These are phyloP conservation scores for Lysiphlebus fabarum DNA, from an alignment of 1,140 invertebrate genomes.

Conservation along the genomic window DNA sequence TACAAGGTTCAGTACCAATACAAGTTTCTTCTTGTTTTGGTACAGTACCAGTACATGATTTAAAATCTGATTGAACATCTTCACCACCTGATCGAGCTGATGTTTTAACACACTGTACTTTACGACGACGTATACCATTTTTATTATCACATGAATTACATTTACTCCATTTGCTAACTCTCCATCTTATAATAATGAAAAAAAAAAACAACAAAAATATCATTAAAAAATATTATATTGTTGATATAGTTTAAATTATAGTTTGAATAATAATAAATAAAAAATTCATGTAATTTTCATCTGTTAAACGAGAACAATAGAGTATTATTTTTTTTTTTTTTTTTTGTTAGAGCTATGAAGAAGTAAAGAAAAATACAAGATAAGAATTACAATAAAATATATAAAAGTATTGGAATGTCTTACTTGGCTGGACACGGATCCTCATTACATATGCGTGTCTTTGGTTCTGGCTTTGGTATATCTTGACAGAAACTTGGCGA, in stretches of 20 bases:
- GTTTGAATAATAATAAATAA: no score
- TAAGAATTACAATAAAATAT: slow-evolving; percentile 11
- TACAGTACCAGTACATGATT: slow-evolving; percentile 43
- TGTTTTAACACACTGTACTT: slow-evolving; percentile 53
- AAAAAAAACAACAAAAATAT: neutral
- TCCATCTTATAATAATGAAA: slow-evolving; percentile 45
- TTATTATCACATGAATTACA: slow-evolving; percentile 53
- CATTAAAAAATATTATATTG: no score
- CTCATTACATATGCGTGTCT: slow-evolving; percentile 50
- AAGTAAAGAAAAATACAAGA: neutral
- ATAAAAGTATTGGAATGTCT: slow-evolving; percentile 1
- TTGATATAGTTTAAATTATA: no score
- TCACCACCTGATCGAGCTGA: slow-evolving; percentile 45
- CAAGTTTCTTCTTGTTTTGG: slow-evolving; percentile 40
- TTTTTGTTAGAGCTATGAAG: no score
- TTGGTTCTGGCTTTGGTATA: slow-evolving; percentile 40
- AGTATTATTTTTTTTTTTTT: slow-evolving; percentile 2
- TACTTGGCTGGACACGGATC: slow-evolving; percentile 52
- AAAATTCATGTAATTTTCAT: no score
- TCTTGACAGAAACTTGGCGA: slow-evolving; percentile 46
- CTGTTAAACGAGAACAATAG: no score
- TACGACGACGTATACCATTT: slow-evolving; percentile 45
- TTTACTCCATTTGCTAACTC: slow-evolving; percentile 54
- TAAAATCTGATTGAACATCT: slow-evolving; percentile 49
- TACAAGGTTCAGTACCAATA: slow-evolving; percentile 47